Conservation (phyloP, 2,797 vertebrate genomes). For the Scarus forsteni region DNA sequence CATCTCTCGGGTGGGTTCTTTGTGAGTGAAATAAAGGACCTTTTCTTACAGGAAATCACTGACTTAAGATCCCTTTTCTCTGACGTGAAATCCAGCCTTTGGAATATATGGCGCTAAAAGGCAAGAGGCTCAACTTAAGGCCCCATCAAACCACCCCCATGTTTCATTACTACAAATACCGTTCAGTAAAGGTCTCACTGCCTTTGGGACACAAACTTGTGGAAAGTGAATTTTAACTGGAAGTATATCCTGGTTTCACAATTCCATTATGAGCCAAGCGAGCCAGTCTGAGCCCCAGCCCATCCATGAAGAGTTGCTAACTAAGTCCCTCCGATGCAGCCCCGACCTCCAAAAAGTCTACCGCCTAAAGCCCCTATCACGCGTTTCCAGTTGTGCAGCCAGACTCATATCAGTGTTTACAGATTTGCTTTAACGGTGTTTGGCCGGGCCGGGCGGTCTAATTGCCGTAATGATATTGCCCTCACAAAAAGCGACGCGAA, state of each 20-base stretch:
- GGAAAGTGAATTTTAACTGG: conserved; percentile 74
- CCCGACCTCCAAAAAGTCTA: conserved; percentile 78
- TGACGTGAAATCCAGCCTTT: conserved; percentile 65
- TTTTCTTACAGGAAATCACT: conserved; percentile 58
- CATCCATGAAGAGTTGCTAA: conserved; percentile 86
- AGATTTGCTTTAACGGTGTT: conserved; percentile 87
- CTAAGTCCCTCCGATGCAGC: conserved; percentile 73
- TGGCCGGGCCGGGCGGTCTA: conserved; percentile 83
- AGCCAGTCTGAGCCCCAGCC: conserved; percentile 82
- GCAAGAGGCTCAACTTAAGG: conserved; percentile 34
- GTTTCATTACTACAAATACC: conserved; percentile 75
- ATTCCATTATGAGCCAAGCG: conserved; percentile 76
- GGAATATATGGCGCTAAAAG: conserved; percentile 38
- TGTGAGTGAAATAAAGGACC: conserved; percentile 68
- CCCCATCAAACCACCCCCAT: conserved; percentile 47
- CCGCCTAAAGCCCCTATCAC: conserved; percentile 89
- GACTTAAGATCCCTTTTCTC: conserved; percentile 60
- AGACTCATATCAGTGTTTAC: conserved; percentile 89
- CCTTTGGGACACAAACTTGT: conserved; percentile 75
- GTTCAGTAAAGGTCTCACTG: conserved; percentile 57
- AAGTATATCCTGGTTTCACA: conserved; percentile 71
- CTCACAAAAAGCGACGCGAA: conserved; percentile 79
- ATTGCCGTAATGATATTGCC: conserved; percentile 89
- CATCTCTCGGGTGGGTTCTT: conserved; percentile 65
- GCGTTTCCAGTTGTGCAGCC: conserved; percentile 86